A percentile compares a stretch with the other conserved stretches of the same genome.
These are phyloP conservation scores for Phania funesta DNA, from an alignment of 2,888 invertebrate genomes.

Conservation along the genomic window DNA sequence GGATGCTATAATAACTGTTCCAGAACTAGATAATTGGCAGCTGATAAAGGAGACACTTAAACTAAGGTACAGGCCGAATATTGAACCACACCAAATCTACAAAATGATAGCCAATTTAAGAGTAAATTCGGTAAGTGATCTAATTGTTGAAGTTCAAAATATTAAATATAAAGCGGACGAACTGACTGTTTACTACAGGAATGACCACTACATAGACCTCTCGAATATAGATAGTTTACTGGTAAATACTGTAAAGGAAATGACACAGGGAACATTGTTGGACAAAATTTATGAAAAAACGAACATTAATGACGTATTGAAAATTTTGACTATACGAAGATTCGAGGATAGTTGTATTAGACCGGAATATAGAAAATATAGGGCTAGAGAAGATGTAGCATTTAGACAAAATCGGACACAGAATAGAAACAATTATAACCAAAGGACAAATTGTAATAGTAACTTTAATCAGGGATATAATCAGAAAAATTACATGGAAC, in stretches of 20 bases:
- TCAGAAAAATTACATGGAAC: too few relatives aligned
- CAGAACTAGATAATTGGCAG: background rate
- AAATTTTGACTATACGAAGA: background rate
- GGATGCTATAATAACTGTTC: background rate
- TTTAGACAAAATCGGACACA: too few relatives aligned
- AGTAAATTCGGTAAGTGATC: background rate
- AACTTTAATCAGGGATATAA: background rate
- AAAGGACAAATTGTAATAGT: background rate
- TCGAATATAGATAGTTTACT: background rate
- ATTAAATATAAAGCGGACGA: background rate
- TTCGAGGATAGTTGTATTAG: too few relatives aligned
- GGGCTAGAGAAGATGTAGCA: too few relatives aligned
- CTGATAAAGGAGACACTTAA: background rate
- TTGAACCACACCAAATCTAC: background rate
- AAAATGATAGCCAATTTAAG: background rate
- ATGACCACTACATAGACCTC: too few relatives aligned
- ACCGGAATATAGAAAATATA: too few relatives aligned
- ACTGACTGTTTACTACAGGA: background rate
- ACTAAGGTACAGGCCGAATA: background rate
- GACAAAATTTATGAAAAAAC: conserved; percentile 10
- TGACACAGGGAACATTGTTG: background rate
- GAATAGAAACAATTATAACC: too few relatives aligned
- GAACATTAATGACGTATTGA: background rate
- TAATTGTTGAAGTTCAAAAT: background rate
- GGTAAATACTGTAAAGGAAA: background rate